phyloP scores from a whole-genome alignment of 1,140 invertebrate genomes.

The Mycetomoellerius zeteki region DNA sequence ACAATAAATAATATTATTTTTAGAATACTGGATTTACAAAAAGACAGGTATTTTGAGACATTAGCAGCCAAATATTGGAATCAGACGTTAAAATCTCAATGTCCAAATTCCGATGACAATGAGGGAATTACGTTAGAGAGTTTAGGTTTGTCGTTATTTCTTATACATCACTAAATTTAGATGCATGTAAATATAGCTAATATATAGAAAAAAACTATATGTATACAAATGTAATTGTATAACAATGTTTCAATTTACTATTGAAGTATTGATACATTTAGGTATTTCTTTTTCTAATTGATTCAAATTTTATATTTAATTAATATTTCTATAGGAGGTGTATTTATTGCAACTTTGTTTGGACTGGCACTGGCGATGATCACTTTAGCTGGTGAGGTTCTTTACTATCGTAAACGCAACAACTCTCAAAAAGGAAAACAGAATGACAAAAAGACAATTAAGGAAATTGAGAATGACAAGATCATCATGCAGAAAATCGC shows the following conservation, averaged over 20 bases:
- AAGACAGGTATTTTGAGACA: constrained; percentile 93
- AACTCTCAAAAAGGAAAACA: constrained; percentile 84
- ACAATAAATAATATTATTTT: constrained; percentile 58
- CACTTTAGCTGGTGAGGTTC: constrained; percentile 92
- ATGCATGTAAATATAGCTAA: not conserved
- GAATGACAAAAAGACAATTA: constrained; percentile 78
- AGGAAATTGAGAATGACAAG: constrained; percentile 74
- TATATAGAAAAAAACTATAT: too few relatives aligned
- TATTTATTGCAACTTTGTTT: constrained; percentile 95
- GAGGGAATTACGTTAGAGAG: constrained; percentile 96
- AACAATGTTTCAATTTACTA: not conserved
- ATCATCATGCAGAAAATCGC: constrained; percentile 79
- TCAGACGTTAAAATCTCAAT: constrained; percentile 89
- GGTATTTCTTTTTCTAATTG: not conserved
- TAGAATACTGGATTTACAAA: constrained; percentile 94
- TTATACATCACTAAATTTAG: not conserved
- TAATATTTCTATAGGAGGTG: constrained; percentile 89
- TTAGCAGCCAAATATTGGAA: constrained; percentile 95
- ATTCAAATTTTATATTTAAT: constrained; percentile 20
- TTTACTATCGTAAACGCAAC: constrained; percentile 91
- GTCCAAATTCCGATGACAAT: constrained; percentile 92
- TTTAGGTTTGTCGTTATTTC: constrained; percentile 88
- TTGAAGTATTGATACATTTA: not conserved
- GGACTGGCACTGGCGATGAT: constrained; percentile 94
- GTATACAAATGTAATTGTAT: not conserved